Base-by-base conservation (phyloP, 2,113 vertebrate genomes). In the Anseranas semipalmata region DNA sequence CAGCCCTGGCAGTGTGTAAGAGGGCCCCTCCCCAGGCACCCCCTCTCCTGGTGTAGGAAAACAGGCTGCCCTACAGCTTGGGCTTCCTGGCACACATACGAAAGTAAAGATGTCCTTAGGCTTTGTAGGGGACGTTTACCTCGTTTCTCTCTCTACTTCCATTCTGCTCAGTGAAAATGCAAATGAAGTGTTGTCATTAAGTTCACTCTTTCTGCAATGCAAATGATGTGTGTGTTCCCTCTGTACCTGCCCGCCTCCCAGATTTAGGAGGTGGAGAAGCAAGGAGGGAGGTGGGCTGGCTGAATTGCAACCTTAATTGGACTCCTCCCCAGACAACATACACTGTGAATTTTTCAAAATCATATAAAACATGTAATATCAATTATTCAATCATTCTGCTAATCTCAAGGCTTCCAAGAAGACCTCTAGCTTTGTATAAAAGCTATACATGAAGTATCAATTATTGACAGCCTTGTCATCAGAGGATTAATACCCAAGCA, bases 361-460 rank as follows among this genome's bases (percentile, higher is more conserved):
- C 65, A n/a, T 41, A 78, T 86, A 83, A 94, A 93, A 89, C 11
- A 33, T 41, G 62, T 53, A 60, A 35, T 89, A 96, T 94, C 81
- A 95, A 87, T 93, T 87, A 91, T 93, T 95, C 74, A 95, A 85
- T 87, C 87, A 82, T 89, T 76, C 62, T 91, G 91, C 77, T 97
- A 92, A 96, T 94, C 48, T 72, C 52, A 55, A 89, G 87, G 70
- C 87, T 93, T 94, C 58, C 70, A 91, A 91, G 74, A 76, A 93
- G 84, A 85, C 45, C 77, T 94, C 66, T 43, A 46, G 35, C 66
- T 89, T 81, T 85, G 87, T 66, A 63, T 18, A 24, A 94, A 89
- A 85, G 79, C 89, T 58, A 76, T 21, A 76, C 33, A 65, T 19
- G 70, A 82, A 79, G 35, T 62, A 89, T 60, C 91, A 91, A 19